Base-by-base conservation (phyloP, 1,140 invertebrate species). In the Heliconius hewitsoni region DNA sequence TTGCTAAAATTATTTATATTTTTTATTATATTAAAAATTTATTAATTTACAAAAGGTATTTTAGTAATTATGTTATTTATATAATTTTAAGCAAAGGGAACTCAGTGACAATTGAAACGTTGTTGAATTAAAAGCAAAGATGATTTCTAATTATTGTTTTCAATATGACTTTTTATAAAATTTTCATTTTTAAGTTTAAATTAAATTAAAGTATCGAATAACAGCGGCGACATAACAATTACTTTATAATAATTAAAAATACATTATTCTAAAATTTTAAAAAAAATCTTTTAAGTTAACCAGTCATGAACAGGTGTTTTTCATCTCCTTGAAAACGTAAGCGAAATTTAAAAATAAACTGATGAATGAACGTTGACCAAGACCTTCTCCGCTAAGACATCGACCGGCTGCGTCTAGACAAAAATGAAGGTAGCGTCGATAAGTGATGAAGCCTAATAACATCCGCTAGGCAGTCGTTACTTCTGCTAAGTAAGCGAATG, bases 341-440 rank as follows among this genome's bases (percentile, higher is more conserved):
- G 82, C 82, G 80, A 82, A 82, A 87, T 82, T 86, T 88, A 89
- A 91, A 90, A 90, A 89, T 89, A 90, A 87, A 84, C 81, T 76
- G 78, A 83, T 89, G 90, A 90, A 90, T 87, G 88, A 82, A 85
- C 72, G 71, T 76, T 83, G 89, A 87, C 90, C 89, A 84, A 92
- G 90, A 90, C 90, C 90, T 92, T 88, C 81, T 73, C n/a, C 74
- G 80, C 77, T 76, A 80, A 89, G 71, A 83, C 86, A 84, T 84
- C 84, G 86, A 85, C 86, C 83, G 82, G 66, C 80, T 84, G 77
- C 82, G 86, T 85, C 86, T 84, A 86, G 84, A 83, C 82, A 76
- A 82, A 70, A 79, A 75, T 80, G 86, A 87, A 85, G 84, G 84
- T 11, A 66, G 60, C 60, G 60, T 30, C 60, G 60, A 66, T 66